Evolutionary conservation across 2,113 vertebrate species (phyloP), one percentile per base, ranked within the genome.

Genomic region (Connochaetes taurinus): DNA sequence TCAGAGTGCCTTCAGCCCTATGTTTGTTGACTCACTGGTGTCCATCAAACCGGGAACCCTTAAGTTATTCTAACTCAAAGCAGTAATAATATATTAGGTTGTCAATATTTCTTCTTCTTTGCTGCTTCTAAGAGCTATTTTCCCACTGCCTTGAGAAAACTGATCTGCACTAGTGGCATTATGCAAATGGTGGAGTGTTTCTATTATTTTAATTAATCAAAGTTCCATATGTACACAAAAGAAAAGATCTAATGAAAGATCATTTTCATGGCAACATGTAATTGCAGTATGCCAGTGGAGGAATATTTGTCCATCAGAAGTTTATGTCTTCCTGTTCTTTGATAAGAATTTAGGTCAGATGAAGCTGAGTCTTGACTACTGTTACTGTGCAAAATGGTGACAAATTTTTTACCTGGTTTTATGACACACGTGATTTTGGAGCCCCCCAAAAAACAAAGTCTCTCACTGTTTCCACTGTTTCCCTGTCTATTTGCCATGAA

Each of bases 181-280:
- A 47, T n/a, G 45, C 21, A 55, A 87, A 64, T 53, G 19, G 52
- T 6, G 1, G 43, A 29, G 47, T 62, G 5, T 81, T 82, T 82
- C 82, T 88, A 53, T 96, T 88, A 88, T 89, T 84, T 89, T 89
- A 62, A 76, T 96, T 89, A 82, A 40, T 87, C 47, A 29, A 92
- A 93, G 83, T 60, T 83, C 21, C 36, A 36, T 45, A 93, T 62
- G n/a, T 83, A 88, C 0, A 60, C 53, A 93, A 58, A 87, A n/a
- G 50, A 78, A 67, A 95, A 78, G 82, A 53, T 92, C 29, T 19
- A 74, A 17, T 76, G 58, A n/a, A 89, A 84, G 78, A 31, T 78
- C 12, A 53, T 84, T 84, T 83, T 62, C 62, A 84, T 60, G 45
- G 43, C 31, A 83, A 62, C 58, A 12, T 45, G 1, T 88, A 84